Base-by-base conservation (phyloP, 1,140 invertebrate species). In the Musca domestica region DNA sequence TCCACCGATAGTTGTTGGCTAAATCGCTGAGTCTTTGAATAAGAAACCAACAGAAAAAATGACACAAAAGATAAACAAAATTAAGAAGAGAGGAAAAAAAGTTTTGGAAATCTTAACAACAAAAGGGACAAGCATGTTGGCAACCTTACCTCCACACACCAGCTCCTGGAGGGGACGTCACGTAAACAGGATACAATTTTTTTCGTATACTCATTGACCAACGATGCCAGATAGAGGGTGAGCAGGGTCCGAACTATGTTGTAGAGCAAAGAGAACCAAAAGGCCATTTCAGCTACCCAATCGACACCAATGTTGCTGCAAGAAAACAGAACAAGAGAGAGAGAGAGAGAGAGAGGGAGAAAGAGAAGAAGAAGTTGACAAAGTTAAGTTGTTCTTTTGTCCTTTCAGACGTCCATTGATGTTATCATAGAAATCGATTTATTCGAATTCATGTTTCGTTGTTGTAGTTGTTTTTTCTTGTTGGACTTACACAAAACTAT, bases 181-280 rank as follows among this genome's bases (percentile, higher is more conserved):
- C 87, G 86, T 6, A 90, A 71, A 20, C 82, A 71, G n/a, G 84
- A 82, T 23, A 87, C 74, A 12, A 85, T 85, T 66, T 85, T 73
- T 71, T 82, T 85, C 46, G 87, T 87, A 70, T 86, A 85, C 74
- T 89, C 87, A 72, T 89, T 82, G 2, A 90, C 85, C 41, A 85
- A 83, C 7, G 89, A 87, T 4, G 87, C 82, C 20, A 85, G 82
- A 20, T 89, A 76, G 0, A 88, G 87, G 3, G 90, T 88, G 0
- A 84, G 72, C 1, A 84, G 72, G 0, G 87, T 87, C 71, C 88
- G 82, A 3, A 83, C 76, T 3, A 90, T 81, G 6, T 89, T 80
- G 71, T 88, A 89, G 0, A 83, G 76, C 68, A 90, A 85, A 0
- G 88, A 90, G 54, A 85, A 87, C 73, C 88, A 88, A 69, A 87